A percentile compares a stretch with the other conserved stretches of the same genome.
These are phyloP conservation scores for Tenthredo scrophulariae DNA, from an alignment of 2,888 invertebrate genomes.

Conservation along the genomic window DNA sequence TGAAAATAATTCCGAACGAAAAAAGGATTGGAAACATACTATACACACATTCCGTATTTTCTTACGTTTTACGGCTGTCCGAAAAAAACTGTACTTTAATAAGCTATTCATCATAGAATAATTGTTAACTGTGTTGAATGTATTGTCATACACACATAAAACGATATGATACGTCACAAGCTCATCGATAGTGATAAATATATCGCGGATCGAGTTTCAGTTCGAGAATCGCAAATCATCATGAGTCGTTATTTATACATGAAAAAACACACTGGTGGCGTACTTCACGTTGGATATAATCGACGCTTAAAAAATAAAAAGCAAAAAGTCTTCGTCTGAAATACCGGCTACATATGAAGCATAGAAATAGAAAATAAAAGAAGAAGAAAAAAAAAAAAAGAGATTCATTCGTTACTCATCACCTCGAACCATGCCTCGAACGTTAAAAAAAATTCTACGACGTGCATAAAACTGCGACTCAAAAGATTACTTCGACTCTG, in stretches of 20 bases:
- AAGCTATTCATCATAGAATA: neutral
- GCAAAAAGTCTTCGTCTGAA: too few relatives aligned
- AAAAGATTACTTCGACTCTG: neutral
- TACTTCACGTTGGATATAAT: neutral
- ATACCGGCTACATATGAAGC: neutral
- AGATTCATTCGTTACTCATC: neutral
- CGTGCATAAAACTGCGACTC: conserved; percentile 18
- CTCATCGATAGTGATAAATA: neutral
- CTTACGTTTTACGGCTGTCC: conserved; percentile 29
- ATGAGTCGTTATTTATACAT: neutral
- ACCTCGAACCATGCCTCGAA: neutral
- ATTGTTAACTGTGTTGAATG: neutral
- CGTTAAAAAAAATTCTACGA: neutral
- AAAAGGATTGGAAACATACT: neutral
- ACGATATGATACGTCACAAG: neutral
- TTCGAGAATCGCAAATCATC: neutral
- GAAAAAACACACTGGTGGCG: neutral
- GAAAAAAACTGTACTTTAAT: conserved; percentile 9
- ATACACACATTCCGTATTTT: neutral
- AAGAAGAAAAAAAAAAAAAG: neutral
- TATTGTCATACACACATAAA: neutral
- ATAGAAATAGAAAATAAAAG: neutral
- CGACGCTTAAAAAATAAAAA: too few relatives aligned
- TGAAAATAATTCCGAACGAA: neutral
- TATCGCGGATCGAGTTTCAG: neutral